Conservation (phyloP, 2,888 invertebrate species). For the Tanytarsus gracilentus region DNA sequence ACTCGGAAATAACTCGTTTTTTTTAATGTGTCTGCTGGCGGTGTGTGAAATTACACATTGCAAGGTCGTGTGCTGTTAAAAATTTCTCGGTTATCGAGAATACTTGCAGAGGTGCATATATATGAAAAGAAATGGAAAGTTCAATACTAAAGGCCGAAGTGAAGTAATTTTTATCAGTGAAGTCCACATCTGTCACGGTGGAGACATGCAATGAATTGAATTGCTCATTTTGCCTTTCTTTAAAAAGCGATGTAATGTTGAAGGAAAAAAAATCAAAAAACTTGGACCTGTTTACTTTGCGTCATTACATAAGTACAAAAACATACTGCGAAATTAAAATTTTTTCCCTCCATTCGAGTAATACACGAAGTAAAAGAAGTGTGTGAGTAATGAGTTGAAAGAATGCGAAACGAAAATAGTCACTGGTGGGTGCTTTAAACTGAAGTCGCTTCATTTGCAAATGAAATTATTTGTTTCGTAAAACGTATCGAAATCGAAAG, state of each 20-base stretch:
- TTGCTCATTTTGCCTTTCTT: too few relatives aligned
- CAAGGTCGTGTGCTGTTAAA: not conserved
- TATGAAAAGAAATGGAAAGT: conserved; percentile 1
- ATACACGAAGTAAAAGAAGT: too few relatives aligned
- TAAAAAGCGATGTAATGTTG: too few relatives aligned
- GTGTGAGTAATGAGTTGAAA: not conserved
- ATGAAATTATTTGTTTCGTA: too few relatives aligned
- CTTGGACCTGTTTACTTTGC: not conserved
- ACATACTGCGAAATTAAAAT: not conserved
- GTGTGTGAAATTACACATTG: not conserved
- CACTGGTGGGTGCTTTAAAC: not conserved
- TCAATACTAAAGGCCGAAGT: conserved; percentile 1
- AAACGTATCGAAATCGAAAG: not conserved
- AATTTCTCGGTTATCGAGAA: too few relatives aligned
- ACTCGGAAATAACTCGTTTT: not conserved
- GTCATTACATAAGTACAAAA: not conserved
- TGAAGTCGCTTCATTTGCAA: not conserved
- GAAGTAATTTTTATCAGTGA: not conserved
- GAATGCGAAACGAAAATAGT: not conserved
- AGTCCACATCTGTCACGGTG: conserved; percentile 3
- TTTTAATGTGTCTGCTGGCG: not conserved
- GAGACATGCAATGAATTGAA: not conserved
- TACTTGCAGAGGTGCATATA: too few relatives aligned
- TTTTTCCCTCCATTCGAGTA: too few relatives aligned
- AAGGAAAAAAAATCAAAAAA: not conserved